A percentile compares a stretch with the other conserved stretches of the same genome.
Conservation (phyloP, 2,888 invertebrate species). For the Polietes domitor region DNA sequence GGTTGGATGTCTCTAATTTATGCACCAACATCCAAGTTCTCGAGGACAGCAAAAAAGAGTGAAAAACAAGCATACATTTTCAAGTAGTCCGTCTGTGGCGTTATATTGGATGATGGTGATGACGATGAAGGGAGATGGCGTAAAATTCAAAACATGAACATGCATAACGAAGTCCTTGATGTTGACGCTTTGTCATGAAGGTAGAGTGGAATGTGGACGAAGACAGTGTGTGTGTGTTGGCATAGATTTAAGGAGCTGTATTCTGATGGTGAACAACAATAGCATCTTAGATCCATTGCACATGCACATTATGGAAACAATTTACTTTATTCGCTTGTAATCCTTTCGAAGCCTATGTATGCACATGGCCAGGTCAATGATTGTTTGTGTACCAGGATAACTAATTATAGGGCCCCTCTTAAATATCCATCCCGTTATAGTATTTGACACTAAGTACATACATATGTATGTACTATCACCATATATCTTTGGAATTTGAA, state of each 20-base stretch:
- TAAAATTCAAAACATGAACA: background rate
- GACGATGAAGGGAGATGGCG: background rate
- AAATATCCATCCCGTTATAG: too few species aligned
- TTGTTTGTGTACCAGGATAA: background rate
- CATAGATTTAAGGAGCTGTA: slow-evolving; percentile 11
- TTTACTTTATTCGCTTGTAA: slow-evolving; percentile 45
- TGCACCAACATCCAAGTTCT: slow-evolving; percentile 31
- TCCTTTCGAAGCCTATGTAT: slow-evolving; percentile 27
- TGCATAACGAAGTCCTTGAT: background rate
- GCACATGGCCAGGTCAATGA: background rate
- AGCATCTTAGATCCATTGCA: slow-evolving; percentile 42
- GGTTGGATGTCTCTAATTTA: slow-evolving; percentile 44
- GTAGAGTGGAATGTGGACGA: background rate
- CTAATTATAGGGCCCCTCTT: too few species aligned
- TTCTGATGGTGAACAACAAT: slow-evolving; percentile 22
- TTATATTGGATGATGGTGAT: background rate
- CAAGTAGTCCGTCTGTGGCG: slow-evolving; percentile 25
- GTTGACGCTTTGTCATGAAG: background rate
- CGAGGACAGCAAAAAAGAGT: background rate
- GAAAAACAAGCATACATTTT: slow-evolving; percentile 12
- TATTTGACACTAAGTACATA: too few species aligned
- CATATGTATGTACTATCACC: too few species aligned
- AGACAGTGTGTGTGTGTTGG: background rate
- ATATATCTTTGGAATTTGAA: too few species aligned
- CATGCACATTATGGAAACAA: slow-evolving; percentile 20